Evolutionary conservation across 2,113 vertebrate genomes (phyloP), one percentile per base, ranked within the genome.

Genomic region (Dinomys branickii): DNA sequence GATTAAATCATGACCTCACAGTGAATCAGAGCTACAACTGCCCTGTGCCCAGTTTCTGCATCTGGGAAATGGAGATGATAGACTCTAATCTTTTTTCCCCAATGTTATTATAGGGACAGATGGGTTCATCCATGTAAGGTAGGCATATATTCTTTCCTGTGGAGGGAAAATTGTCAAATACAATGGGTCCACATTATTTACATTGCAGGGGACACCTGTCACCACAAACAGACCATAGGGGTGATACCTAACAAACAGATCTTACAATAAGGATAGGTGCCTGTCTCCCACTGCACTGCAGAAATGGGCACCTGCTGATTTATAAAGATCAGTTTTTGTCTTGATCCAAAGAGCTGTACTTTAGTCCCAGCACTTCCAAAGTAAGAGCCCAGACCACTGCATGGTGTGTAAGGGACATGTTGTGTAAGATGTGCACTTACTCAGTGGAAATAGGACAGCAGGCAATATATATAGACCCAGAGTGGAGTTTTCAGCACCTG

Each of bases 281-380:
- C 3, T 22, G 28, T 50, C 83, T 67, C 47, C 28, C 8, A 24
- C 54, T 73, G 41, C 16, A 12, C 5, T 35, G 12, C 26, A 26
- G 6, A 90, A 88, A 59, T 9, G 26, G 3, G n/a, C 30, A 41
- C 47, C 58, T 90, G n/a, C 47, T 88, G 26, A 83, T 52, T 65
- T 22, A 4, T 75, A 52, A 94, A 80, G 77, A 61, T 52, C n/a
- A 50, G 35, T 50, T 54, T 28, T 59, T 61, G 14, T 59, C 61
- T 81, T 83, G 81, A 87, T 82, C 6, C 24, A 85, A 80, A 95
- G 54, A 67, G 41, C 54, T 75, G 20, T 67, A 56, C 85, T n/a
- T 41, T 28, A 59, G 3, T 0, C 16, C 30, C 0, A 9, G 5
- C 13, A 54, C 20, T 28, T 10, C 7, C 4, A 1, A 88, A 44